Evolutionary conservation across 2,888 invertebrate species (phyloP).

Genomic region (Amorpha juglandis): DNA sequence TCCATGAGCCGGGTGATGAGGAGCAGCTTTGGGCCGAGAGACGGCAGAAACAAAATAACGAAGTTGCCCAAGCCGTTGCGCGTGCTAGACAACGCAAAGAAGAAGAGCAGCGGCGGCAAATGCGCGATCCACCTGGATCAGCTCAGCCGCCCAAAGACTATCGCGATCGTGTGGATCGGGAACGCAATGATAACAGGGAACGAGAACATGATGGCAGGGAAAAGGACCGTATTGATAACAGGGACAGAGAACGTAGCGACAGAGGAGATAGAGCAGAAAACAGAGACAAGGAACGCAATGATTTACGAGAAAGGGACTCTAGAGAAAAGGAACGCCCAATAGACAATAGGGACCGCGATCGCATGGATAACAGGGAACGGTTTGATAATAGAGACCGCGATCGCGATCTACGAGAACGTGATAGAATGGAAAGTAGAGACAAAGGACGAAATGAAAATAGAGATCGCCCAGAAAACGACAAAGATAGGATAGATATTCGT

Average conservation of each 20-base stretch:
- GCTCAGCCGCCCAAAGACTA: constrained; percentile 51
- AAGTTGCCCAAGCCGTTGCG: constrained; percentile 91
- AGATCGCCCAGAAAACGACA: constrained; percentile 44
- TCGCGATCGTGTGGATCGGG: constrained; percentile 56
- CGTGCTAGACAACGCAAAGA: constrained; percentile 93
- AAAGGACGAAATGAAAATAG: constrained; percentile 54
- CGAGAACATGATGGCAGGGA: constrained; percentile 58
- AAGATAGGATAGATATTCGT: constrained; percentile 52
- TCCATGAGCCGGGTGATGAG: constrained; percentile 71
- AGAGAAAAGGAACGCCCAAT: constrained; percentile 44
- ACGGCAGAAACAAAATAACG: constrained; percentile 87
- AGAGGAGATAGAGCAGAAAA: constrained; percentile 61
- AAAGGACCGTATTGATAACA: constrained; percentile 55
- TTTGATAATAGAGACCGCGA: constrained; percentile 65
- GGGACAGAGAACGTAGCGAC: constrained; percentile 54
- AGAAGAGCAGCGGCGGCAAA: constrained; percentile 92
- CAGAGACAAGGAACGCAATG: constrained; percentile 62
- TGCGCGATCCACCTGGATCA: constrained; percentile 65
- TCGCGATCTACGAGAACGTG: constrained; percentile 50
- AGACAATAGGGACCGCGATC: constrained; percentile 43
- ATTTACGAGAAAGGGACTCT: constrained; percentile 49
- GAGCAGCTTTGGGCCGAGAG: constrained; percentile 88
- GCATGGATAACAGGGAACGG: constrained; percentile 43
- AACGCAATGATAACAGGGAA: constrained; percentile 64
- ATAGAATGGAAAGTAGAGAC: constrained; percentile 54